Evolutionary conservation across 2,113 vertebrate species (phyloP).

Genomic region (Passer domesticus): DNA sequence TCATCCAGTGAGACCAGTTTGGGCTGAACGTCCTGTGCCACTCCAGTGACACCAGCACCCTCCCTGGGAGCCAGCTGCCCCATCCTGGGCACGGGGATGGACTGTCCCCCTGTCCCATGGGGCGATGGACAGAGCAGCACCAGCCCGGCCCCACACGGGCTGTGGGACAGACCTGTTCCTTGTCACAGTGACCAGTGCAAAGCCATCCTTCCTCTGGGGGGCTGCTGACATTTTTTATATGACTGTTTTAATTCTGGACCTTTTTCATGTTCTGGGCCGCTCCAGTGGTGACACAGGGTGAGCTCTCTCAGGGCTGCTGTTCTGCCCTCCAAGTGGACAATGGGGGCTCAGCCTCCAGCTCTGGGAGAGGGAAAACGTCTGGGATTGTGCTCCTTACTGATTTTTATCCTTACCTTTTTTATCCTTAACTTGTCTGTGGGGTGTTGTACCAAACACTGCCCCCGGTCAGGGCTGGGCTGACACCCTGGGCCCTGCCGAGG

Average conservation of each 20-base stretch:
- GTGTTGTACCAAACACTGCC: background rate
- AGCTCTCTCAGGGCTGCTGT: background rate
- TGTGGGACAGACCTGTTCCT: background rate
- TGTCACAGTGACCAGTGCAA: accelerated
- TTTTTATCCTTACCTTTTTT: background rate
- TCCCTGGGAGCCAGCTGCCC: background rate
- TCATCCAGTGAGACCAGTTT: constrained; percentile 18
- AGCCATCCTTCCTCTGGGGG: background rate
- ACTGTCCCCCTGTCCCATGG: background rate
- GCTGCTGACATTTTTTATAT: background rate
- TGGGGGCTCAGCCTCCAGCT: background rate
- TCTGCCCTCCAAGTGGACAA: accelerated
- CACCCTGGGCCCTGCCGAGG: accelerated
- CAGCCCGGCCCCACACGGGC: background rate
- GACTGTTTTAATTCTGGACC: background rate
- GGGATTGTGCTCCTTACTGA: background rate
- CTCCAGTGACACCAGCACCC: background rate
- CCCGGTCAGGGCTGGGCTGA: background rate
- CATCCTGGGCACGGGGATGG: background rate
- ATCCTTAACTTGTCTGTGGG: background rate
- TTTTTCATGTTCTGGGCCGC: background rate
- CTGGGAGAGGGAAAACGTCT: background rate
- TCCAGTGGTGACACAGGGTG: accelerated
- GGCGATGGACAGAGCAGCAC: background rate
- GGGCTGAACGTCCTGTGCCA: background rate